Percentiles rank a stretch among this genome's conserved stretches.
These are phyloP conservation scores for Hylia prasina DNA, from an alignment of 2,113 vertebrate genomes.

Conservation along the genomic window DNA sequence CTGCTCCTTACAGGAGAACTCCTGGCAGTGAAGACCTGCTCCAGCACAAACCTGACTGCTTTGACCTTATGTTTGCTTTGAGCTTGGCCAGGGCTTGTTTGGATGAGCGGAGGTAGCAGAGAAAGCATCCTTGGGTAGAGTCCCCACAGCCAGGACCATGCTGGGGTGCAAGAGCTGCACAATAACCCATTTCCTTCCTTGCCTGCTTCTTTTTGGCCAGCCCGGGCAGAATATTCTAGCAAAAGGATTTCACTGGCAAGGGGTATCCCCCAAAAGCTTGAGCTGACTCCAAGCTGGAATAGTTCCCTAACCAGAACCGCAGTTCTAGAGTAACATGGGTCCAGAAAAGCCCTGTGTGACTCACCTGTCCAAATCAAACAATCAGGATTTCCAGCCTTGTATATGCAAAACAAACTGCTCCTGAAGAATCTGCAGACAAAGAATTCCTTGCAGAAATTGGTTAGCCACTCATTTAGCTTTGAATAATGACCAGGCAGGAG, in stretches of 20 bases:
- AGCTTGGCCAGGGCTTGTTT: background rate
- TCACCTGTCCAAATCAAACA: slow-evolving; percentile 45
- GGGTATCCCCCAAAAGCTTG: slow-evolving; percentile 42
- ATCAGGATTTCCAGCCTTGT: slow-evolving; percentile 21
- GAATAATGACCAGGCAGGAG: slow-evolving; percentile 55
- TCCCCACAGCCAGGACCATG: background rate
- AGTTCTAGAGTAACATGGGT: slow-evolving; percentile 27
- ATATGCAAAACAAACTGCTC: slow-evolving; percentile 56
- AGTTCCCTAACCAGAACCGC: slow-evolving; percentile 46
- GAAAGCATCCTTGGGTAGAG: background rate
- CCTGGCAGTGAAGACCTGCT: background rate
- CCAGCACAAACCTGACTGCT: background rate
- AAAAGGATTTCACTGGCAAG: slow-evolving; percentile 59
- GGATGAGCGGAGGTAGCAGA: background rate
- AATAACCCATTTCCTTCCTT: slow-evolving; percentile 1
- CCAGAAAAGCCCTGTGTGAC: slow-evolving; percentile 50
- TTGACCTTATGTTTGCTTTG: background rate
- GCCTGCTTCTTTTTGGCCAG: background rate
- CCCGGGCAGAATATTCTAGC: slow-evolving; percentile 13
- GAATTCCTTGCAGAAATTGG: slow-evolving; percentile 55
- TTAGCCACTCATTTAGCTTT: slow-evolving; percentile 49
- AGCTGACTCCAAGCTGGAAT: slow-evolving; percentile 21
- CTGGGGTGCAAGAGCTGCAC: background rate
- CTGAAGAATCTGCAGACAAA: slow-evolving; percentile 63
- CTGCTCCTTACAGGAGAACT: background rate